Evolutionary conservation across 2,797 vertebrate genomes (phyloP), one percentile per base, ranked within the genome.

Genomic region (Chloroceryle inda): DNA sequence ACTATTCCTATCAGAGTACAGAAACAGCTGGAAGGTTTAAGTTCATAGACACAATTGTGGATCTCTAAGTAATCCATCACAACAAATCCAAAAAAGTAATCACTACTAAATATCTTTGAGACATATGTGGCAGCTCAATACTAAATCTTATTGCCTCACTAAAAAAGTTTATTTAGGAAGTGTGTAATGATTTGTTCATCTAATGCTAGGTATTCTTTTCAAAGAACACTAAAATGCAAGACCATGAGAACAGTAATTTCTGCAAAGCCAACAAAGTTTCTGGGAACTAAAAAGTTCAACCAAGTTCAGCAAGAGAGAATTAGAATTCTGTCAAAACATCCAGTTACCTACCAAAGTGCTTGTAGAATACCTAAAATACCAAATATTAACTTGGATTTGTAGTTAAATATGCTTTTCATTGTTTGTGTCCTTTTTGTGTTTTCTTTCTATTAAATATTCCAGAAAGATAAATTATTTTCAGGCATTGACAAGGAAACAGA

Each of bases 371-470:
- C 20, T 17, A 23, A 73, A 89, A 13, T 11, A 73, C 9, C 37
- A 89, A 95, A 73, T 58, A 69, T 47, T 84, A 10, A 67, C 40
- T 77, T 87, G n/a, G 87, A 76, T 82, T 89, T 29, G 24, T 81
- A 78, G 17, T 79, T 78, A 73, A 92, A 81, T 75, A 72, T 56
- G 22, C 6, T 88, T 89, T 72, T 45, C n/a, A 31, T 2, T 77
- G 20, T 74, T 80, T 78, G 9, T 50, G 40, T 53, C 16, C 14
- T 91, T 87, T 91, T 52, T 9, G 7, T 81, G 45, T 75, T 86
- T 95, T 27, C 13, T 81, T 95, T 84, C 77, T 63, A 64, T 81
- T 95, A 78, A 90, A 69, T 78, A 78, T 58, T 84, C 21, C 33
- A 88, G 35, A 73, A 91, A 69, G 27, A 72, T 17, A 68, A 72